phyloP scores from a whole-genome alignment of 2,797 vertebrate species.

The Anomalospiza imberbis region DNA sequence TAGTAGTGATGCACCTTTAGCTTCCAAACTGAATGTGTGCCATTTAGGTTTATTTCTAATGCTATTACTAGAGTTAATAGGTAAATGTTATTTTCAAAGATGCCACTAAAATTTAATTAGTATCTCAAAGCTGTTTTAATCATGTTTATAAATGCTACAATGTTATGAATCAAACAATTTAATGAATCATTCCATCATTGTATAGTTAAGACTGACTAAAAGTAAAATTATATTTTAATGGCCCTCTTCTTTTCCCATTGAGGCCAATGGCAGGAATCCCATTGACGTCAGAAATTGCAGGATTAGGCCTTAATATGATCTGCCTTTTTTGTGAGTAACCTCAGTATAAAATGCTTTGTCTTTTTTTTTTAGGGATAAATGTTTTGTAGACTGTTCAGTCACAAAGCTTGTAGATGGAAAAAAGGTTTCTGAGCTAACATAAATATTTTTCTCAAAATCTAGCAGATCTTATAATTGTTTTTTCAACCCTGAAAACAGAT shows the following conservation, averaged over 20 bases:
- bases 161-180: conserved; percentile 54
- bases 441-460: neutral
- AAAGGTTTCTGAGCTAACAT: neutral
- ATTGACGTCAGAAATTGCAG: conserved; percentile 57
- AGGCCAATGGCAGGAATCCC: conserved; percentile 1
- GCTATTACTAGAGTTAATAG: conserved; percentile 32
- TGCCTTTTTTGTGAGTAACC: conserved; percentile 8
- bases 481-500: conserved; percentile 31
- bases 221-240: conserved; percentile 65
- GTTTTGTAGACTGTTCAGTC: neutral
- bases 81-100: conserved; percentile 50
- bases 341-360: neutral
- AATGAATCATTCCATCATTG: conserved; percentile 56
- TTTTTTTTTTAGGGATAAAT: neutral
- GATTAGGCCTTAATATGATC: conserved; percentile 43
- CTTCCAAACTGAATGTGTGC: neutral
- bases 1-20: neutral
- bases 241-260: neutral
- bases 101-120: conserved; percentile 39
- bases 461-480: neutral
- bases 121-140: conserved; percentile 54
- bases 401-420: neutral
- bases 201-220: conserved; percentile 59
- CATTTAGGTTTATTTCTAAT: conserved; percentile 36
- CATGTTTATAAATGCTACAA: conserved; percentile 54